phyloP scores from a whole-genome alignment of 2,888 invertebrate genomes.

The Xylocampa areola region DNA sequence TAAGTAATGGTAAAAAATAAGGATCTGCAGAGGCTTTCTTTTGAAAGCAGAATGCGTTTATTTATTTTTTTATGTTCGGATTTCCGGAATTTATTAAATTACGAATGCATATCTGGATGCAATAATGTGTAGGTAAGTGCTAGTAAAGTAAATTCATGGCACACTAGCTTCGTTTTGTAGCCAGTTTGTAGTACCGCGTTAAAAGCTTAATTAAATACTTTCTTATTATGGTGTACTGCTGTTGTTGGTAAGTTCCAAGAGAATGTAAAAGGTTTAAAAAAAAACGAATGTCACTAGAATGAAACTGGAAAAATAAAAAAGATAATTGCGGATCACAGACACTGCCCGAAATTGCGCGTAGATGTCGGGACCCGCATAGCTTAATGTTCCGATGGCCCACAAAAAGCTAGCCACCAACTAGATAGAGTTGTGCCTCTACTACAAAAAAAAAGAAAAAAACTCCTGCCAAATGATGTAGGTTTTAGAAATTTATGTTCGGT shows the following conservation, averaged over 20 bases:
- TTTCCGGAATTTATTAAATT: constrained; percentile 9
- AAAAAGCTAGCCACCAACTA: constrained; percentile 36
- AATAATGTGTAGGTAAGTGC: constrained; percentile 26
- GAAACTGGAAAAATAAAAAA: neutral
- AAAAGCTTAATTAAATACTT: constrained; percentile 40
- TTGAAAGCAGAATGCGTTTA: too few relatives aligned
- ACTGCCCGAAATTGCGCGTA: constrained; percentile 23
- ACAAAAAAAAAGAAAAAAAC: constrained; percentile 58
- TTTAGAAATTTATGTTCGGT: constrained; percentile 70
- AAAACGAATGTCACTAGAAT: neutral
- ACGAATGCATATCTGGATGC: constrained; percentile 24
- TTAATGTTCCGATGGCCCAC: constrained; percentile 28
- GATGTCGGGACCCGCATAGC: constrained; percentile 30
- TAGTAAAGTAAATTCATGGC: constrained; percentile 34
- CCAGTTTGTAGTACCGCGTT: constrained; percentile 30
- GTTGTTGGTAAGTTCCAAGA: neutral
- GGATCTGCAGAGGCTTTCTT: too few relatives aligned
- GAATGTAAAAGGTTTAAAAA: neutral
- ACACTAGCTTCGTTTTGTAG: constrained; percentile 41
- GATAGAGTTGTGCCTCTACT: constrained; percentile 33
- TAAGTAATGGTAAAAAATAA: too few relatives aligned
- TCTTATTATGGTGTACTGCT: constrained; percentile 12
- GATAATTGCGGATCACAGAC: constrained; percentile 9
- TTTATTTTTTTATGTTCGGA: too few relatives aligned
- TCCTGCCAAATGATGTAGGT: constrained; percentile 59